Base-by-base conservation (phyloP, 2,113 vertebrate genomes). In the Catharus minimus region DNA sequence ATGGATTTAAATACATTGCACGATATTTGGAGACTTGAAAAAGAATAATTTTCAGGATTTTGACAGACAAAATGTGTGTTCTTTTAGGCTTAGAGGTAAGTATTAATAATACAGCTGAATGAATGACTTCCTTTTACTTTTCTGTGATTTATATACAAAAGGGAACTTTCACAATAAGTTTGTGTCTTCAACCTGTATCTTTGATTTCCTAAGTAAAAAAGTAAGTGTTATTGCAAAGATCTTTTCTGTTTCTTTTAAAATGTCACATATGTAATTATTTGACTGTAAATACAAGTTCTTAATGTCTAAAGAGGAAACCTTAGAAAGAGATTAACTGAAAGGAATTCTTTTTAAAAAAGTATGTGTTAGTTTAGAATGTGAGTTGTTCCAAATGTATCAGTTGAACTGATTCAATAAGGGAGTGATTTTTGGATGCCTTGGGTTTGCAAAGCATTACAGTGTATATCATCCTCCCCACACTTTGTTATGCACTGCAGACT, bases 51-150 rank as follows among this genome's bases (percentile, higher is more conserved):
- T 80, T 50, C 46, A 82, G 57, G 69, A 81, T 88, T 92, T 86
- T 94, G 83, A 58, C 77, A 90, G 86, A 46, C 36, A 67, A 60
- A 90, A 69, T 61, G 23, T 36, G n/a, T 69, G 43, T 72, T 81
- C 57, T 82, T 76, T 85, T 84, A 92, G 53, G 55, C 55, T 92
- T 82, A 91, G 53, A 81, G 16, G 32, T 84, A 75, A 61, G 61
- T 71, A 60, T 85, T 91, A 86, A 49, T 88, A 88, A 67, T 72
- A 74, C 43, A 91, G 44, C 27, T 68, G 91, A 61, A 84, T 68
- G 7, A 87, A 75, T 61, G 11, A 38, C 36, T 78, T 92, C 47
- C 24, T 93, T 86, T 72, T 83, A 69, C 24, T 80, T 77, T 83
- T 52, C 72, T 81, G 33, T 86, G 71, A 56, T 66, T 86, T 78